These are phyloP conservation scores for Microchrysa polita DNA, from an alignment of 2,888 invertebrate genomes.

Conservation along the genomic window DNA sequence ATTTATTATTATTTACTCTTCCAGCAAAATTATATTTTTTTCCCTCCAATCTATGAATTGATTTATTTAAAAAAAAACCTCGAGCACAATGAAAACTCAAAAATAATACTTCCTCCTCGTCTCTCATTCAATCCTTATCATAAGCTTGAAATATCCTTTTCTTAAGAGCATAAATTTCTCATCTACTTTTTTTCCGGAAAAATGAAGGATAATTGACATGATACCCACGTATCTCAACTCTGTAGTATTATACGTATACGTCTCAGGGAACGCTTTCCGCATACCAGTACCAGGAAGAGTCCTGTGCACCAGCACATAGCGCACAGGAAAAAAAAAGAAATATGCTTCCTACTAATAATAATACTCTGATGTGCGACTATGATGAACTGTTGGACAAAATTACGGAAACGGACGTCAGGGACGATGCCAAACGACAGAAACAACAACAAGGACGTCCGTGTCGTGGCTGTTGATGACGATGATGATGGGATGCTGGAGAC, in stretches of 20 bases:
- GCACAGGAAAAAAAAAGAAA: constrained; percentile 10
- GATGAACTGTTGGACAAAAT: too few species aligned
- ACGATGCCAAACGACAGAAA: not conserved
- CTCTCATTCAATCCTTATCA: too few species aligned
- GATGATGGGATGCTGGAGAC: not conserved
- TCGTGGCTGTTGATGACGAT: constrained; percentile 1
- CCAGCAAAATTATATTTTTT: too few species aligned
- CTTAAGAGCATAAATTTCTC: not conserved
- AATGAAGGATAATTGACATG: constrained; percentile 25
- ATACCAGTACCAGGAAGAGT: not conserved
- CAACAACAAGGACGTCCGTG: not conserved
- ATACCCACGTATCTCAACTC: constrained; percentile 18
- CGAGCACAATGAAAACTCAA: not conserved
- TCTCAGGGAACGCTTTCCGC: not conserved
- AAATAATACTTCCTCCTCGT: not conserved
- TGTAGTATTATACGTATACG: too few species aligned
- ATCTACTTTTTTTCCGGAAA: not conserved
- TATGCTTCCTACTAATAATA: constrained; percentile 7
- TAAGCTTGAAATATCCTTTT: not conserved
- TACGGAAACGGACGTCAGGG: too few species aligned
- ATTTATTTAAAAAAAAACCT: not conserved
- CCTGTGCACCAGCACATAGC: not conserved
- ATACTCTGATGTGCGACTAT: not conserved
- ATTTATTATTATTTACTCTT: too few species aligned
- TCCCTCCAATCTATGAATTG: too few species aligned